phyloP scores from a whole-genome alignment of 2,888 invertebrate genomes.

The Torymus texanus region DNA sequence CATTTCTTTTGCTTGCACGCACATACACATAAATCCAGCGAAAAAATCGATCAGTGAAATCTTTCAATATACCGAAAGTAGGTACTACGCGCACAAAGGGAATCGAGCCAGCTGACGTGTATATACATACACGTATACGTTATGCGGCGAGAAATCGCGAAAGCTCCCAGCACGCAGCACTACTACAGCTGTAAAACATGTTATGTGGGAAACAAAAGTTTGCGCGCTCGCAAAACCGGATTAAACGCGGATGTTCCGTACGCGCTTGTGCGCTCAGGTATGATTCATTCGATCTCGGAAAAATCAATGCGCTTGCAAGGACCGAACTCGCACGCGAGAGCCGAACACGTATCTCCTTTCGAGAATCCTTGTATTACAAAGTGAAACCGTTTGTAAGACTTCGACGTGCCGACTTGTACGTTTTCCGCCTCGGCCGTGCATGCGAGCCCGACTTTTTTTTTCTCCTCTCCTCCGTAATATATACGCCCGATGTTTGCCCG shows the following conservation, averaged over 20 bases:
- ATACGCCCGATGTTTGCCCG: too few species aligned
- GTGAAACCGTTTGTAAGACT: conserved; percentile 27
- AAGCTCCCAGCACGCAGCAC: neutral
- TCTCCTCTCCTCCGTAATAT: too few species aligned
- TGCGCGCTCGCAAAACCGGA: conserved; percentile 19
- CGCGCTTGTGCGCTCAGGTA: neutral
- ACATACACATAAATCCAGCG: too few species aligned
- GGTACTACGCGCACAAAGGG: neutral
- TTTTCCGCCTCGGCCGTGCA: too few species aligned
- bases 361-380: conserved; percentile 28
- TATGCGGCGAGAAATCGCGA: conserved; percentile 9
- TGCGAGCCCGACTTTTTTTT: too few species aligned
- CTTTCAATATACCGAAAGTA: conserved; percentile 8
- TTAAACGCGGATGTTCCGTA: conserved; percentile 33
- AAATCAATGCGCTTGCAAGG: conserved; percentile 13
- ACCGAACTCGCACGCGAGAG: neutral
- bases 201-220: conserved; percentile 23
- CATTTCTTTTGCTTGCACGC: too few species aligned
- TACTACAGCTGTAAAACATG: conserved; percentile 6
- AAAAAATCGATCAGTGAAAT: conserved; percentile 10
- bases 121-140: neutral
- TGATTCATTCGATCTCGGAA: conserved; percentile 26
- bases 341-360: conserved; percentile 17
- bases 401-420: neutral
- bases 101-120: neutral